Conservation (phyloP, 2,797 vertebrate species). For the Paramormyrops hopkinsi region DNA sequence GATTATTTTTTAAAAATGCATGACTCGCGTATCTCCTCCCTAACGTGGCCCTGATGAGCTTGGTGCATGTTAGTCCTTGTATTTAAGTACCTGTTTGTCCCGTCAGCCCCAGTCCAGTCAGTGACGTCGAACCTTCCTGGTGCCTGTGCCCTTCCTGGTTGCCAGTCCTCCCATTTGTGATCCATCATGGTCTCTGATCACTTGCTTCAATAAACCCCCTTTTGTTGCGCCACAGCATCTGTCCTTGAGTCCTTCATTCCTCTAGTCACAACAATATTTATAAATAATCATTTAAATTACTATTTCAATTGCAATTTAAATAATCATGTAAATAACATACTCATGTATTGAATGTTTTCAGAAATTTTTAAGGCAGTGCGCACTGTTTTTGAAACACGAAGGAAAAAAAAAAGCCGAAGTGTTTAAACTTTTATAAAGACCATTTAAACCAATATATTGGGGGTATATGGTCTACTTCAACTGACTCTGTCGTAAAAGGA, state of each 20-base stretch:
- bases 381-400: neutral
- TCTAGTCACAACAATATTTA: neutral
- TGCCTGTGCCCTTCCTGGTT: neutral
- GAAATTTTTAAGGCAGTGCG: neutral
- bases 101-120: neutral
- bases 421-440: neutral
- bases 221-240: neutral
- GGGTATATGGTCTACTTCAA: neutral
- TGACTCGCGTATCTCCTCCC: neutral
- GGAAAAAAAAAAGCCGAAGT: neutral
- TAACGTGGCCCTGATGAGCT: neutral
- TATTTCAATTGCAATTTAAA: neutral
- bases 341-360: neutral
- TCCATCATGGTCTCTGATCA: neutral
- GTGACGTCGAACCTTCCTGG: neutral
- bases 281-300: neutral
- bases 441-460: neutral
- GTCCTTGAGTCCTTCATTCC: neutral
- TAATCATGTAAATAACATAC: neutral
- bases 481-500: slow-evolving; percentile 5
- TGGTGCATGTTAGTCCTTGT: neutral
- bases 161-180: neutral
- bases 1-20: neutral
- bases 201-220: neutral
- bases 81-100: neutral